Base-by-base conservation (phyloP, 1,140 invertebrate species). In the Drosophila subpulchrella region DNA sequence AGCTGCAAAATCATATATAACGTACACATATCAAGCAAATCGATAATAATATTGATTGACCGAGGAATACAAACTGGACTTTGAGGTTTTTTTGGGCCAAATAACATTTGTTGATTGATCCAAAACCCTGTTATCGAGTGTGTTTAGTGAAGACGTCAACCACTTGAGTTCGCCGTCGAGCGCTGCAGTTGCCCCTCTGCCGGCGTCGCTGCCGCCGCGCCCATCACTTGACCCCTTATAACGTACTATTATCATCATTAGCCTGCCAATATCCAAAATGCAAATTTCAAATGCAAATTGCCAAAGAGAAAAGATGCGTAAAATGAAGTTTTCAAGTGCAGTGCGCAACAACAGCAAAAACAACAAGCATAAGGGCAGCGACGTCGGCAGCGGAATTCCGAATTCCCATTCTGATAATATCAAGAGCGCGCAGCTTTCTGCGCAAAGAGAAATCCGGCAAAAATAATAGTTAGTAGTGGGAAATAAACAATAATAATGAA, bases 301-400 rank as follows among this genome's bases (percentile, higher is more conserved):
- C 17, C 4, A n/a, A 24, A 6, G 34, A 17, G 27, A 17, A 27
- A 13, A 57, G 32, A 71, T 80, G 83, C 84, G 81, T 80, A 70
- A 70, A 67, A 84, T 88, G 53, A 83, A 73, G 75, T 80, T 85
- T 86, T 85, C 78, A 85, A 85, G 82, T 85, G 82, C 82, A 85
- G 42, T 82, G 83, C 82, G 63, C 82, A 75, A 78, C 59, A 75
- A 86, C 62, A 48, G 24, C 27, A 85, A 76, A 41, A 75, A 60
- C 24, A 74, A 32, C 68, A 51, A n/a, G 51, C 24, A 8, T 60
- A 34, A 27, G n/a, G 12, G 11, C 50, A 44, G 30, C 42, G 51
- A n/a, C 53, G 50, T 39, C 48, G 30, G 13, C 46, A 47, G 30
- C 53, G 36, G 27, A 20, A 20, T 20, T 20, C 20, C 20, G 20